Evolutionary conservation across 1,140 invertebrate species (phyloP), one percentile per base, ranked within the genome.

Genomic region (Neodiprion virginianus): DNA sequence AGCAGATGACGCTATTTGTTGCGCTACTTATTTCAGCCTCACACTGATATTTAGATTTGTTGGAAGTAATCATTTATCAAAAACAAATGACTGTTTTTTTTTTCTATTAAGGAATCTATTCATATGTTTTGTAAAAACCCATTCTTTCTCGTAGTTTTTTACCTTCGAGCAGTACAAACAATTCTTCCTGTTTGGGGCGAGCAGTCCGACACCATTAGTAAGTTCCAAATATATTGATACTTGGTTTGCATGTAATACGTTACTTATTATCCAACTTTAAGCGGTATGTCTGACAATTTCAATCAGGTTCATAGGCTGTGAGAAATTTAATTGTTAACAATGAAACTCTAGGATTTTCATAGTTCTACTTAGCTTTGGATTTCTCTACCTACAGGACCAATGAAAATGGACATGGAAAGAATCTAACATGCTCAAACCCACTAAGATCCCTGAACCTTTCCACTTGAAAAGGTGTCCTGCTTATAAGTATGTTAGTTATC

Each of bases 131-230:
- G 74, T 74, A 75, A 73, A 78, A 73, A 49, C 75, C 21, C 78
- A 77, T 74, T 78, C 81, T 84, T 81, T 79, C 79, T 88, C 91
- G 79, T 83, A 92, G 90, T 98, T 98, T 88, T 93, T 97, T 78
- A 95, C 95, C 28, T 98, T 98, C 89, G 96, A 98, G 86, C 95
- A 97, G 86, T 97, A 96, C 81, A 97, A 98, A 89, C 90, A 92
- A 79, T 84, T 96, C 75, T 96, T 97, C 85, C 88, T 94, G 83
- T 96, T 96, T 85, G 94, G 93, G 28, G 90, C 92, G 65, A 89
- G 90, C 69, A 88, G 90, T 73, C 92, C 94, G 10, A 94, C 94
- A 65, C 93, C 94, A 78, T 79, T 95, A 89, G 93, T 95, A 90
- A 90, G 88, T 79, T 73, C 40, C 48, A 48, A 40, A 40, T 5